Evolutionary conservation across 2,113 vertebrate genomes (phyloP), one percentile per base, ranked within the genome.

Genomic region (Corvus moneduloides): DNA sequence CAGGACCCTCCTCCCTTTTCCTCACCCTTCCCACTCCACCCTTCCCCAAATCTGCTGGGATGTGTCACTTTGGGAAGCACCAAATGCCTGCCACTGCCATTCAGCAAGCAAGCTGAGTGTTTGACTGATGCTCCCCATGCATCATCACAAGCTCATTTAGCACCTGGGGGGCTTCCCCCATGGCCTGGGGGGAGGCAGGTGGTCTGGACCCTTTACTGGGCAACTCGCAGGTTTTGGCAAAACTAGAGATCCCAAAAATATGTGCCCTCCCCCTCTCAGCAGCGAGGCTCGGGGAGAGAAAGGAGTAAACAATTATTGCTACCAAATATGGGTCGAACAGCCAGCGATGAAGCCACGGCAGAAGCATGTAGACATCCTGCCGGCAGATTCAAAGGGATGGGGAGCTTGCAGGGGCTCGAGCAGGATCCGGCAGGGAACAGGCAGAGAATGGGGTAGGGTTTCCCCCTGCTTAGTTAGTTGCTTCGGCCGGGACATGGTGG

Each of bases 271-370:
- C 82, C 72, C 82, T n/a, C 90, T 56, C 24, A 73, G 87, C 88
- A 77, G 76, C 6, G 5, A 90, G 61, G 67, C 74, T 19, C 15
- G 0, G 27, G 30, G 74, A 77, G 69, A 83, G 90, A 95, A 81
- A 22, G 39, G 82, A 90, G 92, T 96, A 96, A 96, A 96, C 96
- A 96, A 90, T 90, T 87, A 94, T 91, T 90, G 80, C 95, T 97
- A 97, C 97, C 97, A 97, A 97, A 97, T 97, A 97, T 97, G 97
- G 97, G 49, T 95, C 93, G 81, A 90, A 93, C 43, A 86, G 91
- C 41, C 82, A 88, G 96, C 85, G 85, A 95, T 96, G 96, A 97
- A 96, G 87, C 61, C 91, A 90, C 76, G 16, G 89, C 71, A 93
- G 75, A 91, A 91, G 61, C 94, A 93, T 90, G 82, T 33, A 93